Conservation (phyloP, 2,888 invertebrate genomes). For the Macrostomum cliftonense region DNA sequence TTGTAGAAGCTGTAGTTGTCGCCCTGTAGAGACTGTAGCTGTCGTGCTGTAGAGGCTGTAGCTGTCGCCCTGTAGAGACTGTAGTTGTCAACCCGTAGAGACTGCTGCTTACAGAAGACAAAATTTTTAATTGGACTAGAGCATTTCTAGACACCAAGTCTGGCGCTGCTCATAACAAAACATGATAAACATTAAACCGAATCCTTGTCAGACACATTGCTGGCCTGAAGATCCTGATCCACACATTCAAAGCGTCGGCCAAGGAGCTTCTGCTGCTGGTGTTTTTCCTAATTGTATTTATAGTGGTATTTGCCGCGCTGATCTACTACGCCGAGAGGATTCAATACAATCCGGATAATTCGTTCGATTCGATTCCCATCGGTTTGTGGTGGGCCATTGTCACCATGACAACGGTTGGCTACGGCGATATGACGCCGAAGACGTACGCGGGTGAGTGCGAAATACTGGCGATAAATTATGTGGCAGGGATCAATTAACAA, state of each 20-base stretch:
- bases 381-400: conserved; percentile 94
- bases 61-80: too few relatives aligned
- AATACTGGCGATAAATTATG: too few relatives aligned
- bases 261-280: conserved; percentile 78
- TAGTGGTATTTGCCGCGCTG: conserved; percentile 81
- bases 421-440: conserved; percentile 54
- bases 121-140: too few relatives aligned
- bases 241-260: conserved; percentile 85
- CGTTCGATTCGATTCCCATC: conserved; percentile 76
- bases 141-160: too few relatives aligned
- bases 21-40: too few relatives aligned
- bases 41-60: too few relatives aligned
- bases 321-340: conserved; percentile 69
- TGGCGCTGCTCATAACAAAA: too few relatives aligned
- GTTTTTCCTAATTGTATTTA: conserved; percentile 78
- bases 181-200: too few relatives aligned
- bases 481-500: too few relatives aligned
- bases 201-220: conserved; percentile 53
- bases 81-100: too few relatives aligned
- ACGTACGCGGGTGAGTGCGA: conserved; percentile 12
- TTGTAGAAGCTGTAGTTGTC: too few relatives aligned
- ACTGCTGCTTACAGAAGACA: too few relatives aligned
- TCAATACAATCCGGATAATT: conserved; percentile 76
- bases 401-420: conserved; percentile 83
- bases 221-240: conserved; percentile 78